Percentiles rank a stretch among this genome's conserved stretches.
Evolutionary conservation across 2,797 vertebrate species (phyloP).

Genomic region (Danionella dracula): DNA sequence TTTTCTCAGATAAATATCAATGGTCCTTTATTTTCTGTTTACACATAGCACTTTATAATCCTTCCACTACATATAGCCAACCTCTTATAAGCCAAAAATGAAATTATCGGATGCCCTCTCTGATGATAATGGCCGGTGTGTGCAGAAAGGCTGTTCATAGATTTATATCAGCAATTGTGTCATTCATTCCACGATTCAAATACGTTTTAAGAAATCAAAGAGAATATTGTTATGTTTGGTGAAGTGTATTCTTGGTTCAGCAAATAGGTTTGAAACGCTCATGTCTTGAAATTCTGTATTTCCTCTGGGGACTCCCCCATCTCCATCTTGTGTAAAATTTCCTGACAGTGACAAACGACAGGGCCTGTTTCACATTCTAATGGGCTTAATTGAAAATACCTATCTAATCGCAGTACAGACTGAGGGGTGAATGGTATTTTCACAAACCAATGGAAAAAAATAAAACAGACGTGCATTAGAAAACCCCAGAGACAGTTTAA

Average conservation of each 20-base stretch:
- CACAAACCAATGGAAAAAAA: conserved; percentile 26
- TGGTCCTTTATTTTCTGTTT: too few relatives aligned
- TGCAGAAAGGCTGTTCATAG: too few relatives aligned
- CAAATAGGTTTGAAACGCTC: not conserved
- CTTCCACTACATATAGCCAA: too few relatives aligned
- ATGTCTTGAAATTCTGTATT: conserved; percentile 10
- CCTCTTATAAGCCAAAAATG: too few relatives aligned
- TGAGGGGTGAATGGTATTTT: conserved; percentile 23
- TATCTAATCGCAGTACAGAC: conserved; percentile 29
- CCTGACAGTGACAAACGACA: conserved; percentile 40
- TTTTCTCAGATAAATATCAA: too few relatives aligned
- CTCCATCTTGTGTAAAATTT: conserved; percentile 27
- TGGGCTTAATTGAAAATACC: conserved; percentile 42
- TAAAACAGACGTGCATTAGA: conserved; percentile 29
- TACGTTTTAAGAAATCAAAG: too few relatives aligned
- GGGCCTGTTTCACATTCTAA: conserved; percentile 25
- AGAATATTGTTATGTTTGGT: too few relatives aligned
- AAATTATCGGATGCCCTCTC: too few relatives aligned
- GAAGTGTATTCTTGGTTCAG: not conserved
- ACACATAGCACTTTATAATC: too few relatives aligned
- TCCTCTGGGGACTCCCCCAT: conserved; percentile 9
- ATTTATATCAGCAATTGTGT: too few relatives aligned
- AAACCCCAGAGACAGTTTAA: conserved; percentile 31
- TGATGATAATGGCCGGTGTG: too few relatives aligned
- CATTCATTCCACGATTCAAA: too few relatives aligned